Evolutionary conservation across 2,113 vertebrate species (phyloP).

Genomic region (Sebastes schlegelii): DNA sequence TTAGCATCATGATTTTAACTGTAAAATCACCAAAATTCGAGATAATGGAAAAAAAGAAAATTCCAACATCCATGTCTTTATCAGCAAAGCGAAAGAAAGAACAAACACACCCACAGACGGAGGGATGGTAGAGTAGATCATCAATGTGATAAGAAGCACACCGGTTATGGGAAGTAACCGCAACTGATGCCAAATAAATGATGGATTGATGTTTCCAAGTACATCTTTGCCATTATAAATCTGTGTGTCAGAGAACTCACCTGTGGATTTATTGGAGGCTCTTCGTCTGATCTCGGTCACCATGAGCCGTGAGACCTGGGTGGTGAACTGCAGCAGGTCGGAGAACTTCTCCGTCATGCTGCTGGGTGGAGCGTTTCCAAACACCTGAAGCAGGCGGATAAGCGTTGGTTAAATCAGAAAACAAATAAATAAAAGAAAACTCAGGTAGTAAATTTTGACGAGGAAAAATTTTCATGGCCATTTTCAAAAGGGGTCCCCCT

Average conservation of each 20-base stretch:
- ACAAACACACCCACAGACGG: not conserved
- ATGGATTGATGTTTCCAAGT: not conserved
- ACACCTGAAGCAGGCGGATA: constrained; percentile 84
- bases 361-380: constrained; percentile 95
- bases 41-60: not conserved
- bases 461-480: no score
- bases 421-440: not conserved
- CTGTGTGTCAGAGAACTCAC: constrained; percentile 71
- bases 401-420: not conserved
- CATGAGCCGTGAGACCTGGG: constrained; percentile 98
- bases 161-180: not conserved
- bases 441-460: not conserved
- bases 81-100: not conserved
- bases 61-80: not conserved
- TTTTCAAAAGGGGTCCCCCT: no score
- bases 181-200: not conserved
- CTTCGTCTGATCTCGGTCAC: constrained; percentile 98
- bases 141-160: not conserved
- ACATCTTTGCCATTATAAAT: not conserved
- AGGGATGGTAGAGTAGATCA: not conserved
- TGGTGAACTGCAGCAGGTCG: constrained; percentile 99
- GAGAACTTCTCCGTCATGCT: constrained; percentile 98
- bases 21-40: not conserved
- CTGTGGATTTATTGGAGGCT: constrained; percentile 99
- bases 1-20: not conserved